Percentiles rank a stretch among this genome's conserved stretches.
Evolutionary conservation across 2,888 invertebrate genomes (phyloP).

Genomic region (Conomelus anceps): DNA sequence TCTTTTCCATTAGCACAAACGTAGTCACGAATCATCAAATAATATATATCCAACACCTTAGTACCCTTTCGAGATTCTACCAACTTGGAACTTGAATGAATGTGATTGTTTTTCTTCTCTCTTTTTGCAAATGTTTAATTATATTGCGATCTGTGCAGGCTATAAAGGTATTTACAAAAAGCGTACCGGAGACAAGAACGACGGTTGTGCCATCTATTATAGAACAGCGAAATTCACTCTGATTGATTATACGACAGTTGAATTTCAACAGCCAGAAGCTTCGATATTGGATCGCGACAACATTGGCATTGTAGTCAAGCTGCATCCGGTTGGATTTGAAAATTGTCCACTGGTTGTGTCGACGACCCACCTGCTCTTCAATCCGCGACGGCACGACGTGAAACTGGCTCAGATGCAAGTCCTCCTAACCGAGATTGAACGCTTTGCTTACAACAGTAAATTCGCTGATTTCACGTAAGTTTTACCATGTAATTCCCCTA

Average conservation of each 20-base stretch:
- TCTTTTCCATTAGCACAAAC: no score
- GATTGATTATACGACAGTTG: slow-evolving; percentile 59
- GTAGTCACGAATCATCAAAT: no score
- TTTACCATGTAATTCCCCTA: neutral
- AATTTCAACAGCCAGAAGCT: slow-evolving; percentile 47
- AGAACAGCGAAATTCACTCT: slow-evolving; percentile 59
- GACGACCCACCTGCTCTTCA: slow-evolving; percentile 91
- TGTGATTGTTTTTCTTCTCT: no score
- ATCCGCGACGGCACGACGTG: slow-evolving; percentile 81
- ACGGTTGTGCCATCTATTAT: slow-evolving; percentile 89
- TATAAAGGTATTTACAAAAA: slow-evolving; percentile 74
- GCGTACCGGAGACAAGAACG: slow-evolving; percentile 60
- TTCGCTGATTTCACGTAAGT: neutral
- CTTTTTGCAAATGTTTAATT: no score
- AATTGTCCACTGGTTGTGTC: slow-evolving; percentile 59
- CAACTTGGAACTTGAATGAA: neutral
- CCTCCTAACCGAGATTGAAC: slow-evolving; percentile 76
- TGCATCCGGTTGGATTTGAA: slow-evolving; percentile 51
- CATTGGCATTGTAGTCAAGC: slow-evolving; percentile 72
- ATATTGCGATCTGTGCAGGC: slow-evolving; percentile 52
- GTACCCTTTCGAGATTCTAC: no score
- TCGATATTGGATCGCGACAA: slow-evolving; percentile 66
- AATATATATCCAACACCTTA: no score
- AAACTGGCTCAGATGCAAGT: slow-evolving; percentile 81
- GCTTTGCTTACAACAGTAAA: slow-evolving; percentile 43